Base-by-base conservation (phyloP, 2,888 invertebrate species). In the Tiphia femorata region DNA sequence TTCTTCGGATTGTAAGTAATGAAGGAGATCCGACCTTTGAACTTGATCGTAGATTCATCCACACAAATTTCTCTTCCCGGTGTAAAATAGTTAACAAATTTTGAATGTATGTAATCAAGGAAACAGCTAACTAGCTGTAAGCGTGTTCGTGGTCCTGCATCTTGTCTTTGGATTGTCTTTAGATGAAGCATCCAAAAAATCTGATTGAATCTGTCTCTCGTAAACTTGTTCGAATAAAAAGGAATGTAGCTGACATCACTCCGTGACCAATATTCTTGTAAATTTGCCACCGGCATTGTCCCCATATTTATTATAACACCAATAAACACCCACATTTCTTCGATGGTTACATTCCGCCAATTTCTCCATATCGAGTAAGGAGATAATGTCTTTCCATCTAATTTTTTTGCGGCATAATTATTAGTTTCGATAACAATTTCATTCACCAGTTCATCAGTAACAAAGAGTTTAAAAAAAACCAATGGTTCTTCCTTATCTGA, bases 271-370 rank as follows among this genome's bases (percentile, higher is more conserved):
- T 29, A 29, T 29, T 29, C 29, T 7, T 29, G 29, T 12, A 29
- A 7, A 29, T 29, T 29, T 3, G 2, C 29, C 7, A 29, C 10
- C 29, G 29, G 29, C 29, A 29, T 29, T 12, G 29, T 29, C 3
- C 29, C 29, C 29, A 29, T 29, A 29, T 29, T 29, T 10, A 29
- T 51, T 20, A 64, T 48, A 16, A 64, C 55, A 20, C 55, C 58
- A 49, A 64, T 25, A 64, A 58, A 66, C 46, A 58, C 58, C 49
- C 40, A 44, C 23, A 67, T 51, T 46, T 58, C 55, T 56, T 50
- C 61, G 42, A 29, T 54, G 20, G 47, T 55, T 21, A 54, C 50
- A 43, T 25, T 12, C 2, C 25, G 43, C 43, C 17, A 43, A 25
- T 17, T 40, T 35, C 27, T 25, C 19, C 40, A 40, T 4, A 19